These are phyloP conservation scores for Cryptophagus acutangulus DNA, from an alignment of 2,888 invertebrate genomes.

Conservation along the genomic window DNA sequence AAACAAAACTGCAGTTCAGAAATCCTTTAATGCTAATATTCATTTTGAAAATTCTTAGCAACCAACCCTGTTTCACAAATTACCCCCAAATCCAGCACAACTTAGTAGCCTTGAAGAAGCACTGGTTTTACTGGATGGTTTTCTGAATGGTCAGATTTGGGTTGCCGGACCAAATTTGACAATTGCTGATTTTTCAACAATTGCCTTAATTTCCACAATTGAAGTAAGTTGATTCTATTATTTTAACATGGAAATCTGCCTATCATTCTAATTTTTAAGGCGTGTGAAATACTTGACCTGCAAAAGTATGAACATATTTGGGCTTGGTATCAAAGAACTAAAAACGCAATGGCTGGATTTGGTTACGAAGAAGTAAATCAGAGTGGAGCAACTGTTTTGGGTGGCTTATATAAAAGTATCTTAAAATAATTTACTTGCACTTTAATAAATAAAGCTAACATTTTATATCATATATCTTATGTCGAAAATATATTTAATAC, in stretches of 20 bases:
- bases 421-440: too few relatives aligned
- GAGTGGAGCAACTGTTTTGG: slow-evolving; percentile 55
- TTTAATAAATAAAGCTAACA: too few relatives aligned
- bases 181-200: slow-evolving; percentile 64
- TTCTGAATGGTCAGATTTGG: slow-evolving; percentile 57
- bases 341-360: slow-evolving; percentile 58
- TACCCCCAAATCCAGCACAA: slow-evolving; percentile 28
- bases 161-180: slow-evolving; percentile 65
- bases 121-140: slow-evolving; percentile 55
- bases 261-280: slow-evolving; percentile 31
- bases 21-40: background rate
- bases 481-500: too few relatives aligned
- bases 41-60: slow-evolving; percentile 23
- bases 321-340: slow-evolving; percentile 64
- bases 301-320: slow-evolving; percentile 54
- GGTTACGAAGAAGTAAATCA: slow-evolving; percentile 66
- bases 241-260: background rate
- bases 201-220: slow-evolving; percentile 57
- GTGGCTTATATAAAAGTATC: slow-evolving; percentile 52
- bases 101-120: slow-evolving; percentile 55
- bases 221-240: slow-evolving; percentile 47
- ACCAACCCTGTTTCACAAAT: slow-evolving; percentile 30
- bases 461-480: too few relatives aligned
- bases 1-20: slow-evolving; percentile 27
- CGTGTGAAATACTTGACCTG: slow-evolving; percentile 50